Evolutionary conservation across 2,888 invertebrate species (phyloP).

Genomic region (Agrotis exclamationis): DNA sequence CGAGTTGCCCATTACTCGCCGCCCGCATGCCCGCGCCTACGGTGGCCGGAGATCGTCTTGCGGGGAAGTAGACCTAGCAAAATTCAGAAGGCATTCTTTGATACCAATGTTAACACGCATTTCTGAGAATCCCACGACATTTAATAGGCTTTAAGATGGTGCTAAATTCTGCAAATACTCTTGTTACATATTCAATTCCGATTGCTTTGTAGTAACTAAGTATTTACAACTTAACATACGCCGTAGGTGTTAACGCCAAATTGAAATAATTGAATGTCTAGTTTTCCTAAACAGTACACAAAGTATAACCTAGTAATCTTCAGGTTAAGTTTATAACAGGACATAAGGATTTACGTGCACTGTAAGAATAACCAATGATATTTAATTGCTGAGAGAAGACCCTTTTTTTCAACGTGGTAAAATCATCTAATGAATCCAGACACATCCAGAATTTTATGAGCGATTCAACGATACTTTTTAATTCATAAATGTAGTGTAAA

Average conservation of each 20-base stretch:
- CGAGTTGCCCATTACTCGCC: too few species aligned
- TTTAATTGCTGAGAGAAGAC: too few species aligned
- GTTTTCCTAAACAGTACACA: background rate
- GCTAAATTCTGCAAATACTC: constrained; percentile 23
- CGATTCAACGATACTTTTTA: too few species aligned
- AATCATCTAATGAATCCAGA: too few species aligned
- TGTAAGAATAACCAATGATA: too few species aligned
- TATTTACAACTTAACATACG: background rate
- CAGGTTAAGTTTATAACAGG: background rate
- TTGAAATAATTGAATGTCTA: background rate
- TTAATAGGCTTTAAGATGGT: background rate
- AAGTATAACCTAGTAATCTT: constrained; percentile 4
- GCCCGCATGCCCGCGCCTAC: too few species aligned
- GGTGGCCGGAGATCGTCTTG: too few species aligned
- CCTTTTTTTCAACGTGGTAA: too few species aligned
- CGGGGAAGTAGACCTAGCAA: too few species aligned
- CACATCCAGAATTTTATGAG: too few species aligned
- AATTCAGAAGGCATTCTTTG: background rate
- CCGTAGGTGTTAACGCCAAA: constrained; percentile 1
- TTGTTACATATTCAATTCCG: constrained; percentile 28
- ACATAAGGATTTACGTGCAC: background rate
- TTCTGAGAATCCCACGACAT: constrained; percentile 27
- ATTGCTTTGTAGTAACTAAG: constrained; percentile 1
- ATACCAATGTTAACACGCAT: background rate
- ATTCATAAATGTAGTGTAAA: too few species aligned